Evolutionary conservation across 2,797 vertebrate species (phyloP).

Genomic region (Picus viridis): DNA sequence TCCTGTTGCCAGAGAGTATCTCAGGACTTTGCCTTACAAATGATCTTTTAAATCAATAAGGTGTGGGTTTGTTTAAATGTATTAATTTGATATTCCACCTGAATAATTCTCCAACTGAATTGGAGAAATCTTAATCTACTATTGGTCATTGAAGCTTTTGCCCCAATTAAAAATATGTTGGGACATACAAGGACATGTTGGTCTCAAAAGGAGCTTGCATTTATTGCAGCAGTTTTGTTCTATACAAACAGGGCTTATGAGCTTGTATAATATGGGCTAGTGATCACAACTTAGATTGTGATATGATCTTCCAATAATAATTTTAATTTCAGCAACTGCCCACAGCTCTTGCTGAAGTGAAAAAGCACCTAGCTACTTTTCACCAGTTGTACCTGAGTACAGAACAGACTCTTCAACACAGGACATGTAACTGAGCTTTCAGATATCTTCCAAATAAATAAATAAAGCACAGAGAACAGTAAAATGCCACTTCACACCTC

Average conservation of each 20-base stretch:
- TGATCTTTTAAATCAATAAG: neutral
- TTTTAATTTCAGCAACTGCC: neutral
- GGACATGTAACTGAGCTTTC: neutral
- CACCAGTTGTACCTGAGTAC: neutral
- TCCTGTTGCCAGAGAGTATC: neutral
- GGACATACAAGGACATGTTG: neutral
- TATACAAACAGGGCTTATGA: neutral
- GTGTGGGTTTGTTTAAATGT: neutral
- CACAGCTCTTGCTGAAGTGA: neutral
- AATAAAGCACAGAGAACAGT: neutral
- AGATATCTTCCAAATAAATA: neutral
- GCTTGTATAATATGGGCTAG: neutral
- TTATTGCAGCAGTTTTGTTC: neutral
- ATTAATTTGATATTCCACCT: neutral
- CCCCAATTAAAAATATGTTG: neutral
- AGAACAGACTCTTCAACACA: neutral
- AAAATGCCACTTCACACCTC: neutral
- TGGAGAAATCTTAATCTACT: neutral
- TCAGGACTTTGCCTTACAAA: constrained; percentile 22
- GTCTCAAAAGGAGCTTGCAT: neutral
- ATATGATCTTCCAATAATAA: neutral
- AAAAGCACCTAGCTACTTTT: neutral
- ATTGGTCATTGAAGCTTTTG: neutral
- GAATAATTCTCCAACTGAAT: neutral
- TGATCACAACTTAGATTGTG: neutral